Percentiles rank a stretch among this genome's conserved stretches.
Evolutionary conservation across 37 sponge, comb jelly and placozoan genomes (phyloP).

Genomic region (Haliclona indistincta): DNA sequence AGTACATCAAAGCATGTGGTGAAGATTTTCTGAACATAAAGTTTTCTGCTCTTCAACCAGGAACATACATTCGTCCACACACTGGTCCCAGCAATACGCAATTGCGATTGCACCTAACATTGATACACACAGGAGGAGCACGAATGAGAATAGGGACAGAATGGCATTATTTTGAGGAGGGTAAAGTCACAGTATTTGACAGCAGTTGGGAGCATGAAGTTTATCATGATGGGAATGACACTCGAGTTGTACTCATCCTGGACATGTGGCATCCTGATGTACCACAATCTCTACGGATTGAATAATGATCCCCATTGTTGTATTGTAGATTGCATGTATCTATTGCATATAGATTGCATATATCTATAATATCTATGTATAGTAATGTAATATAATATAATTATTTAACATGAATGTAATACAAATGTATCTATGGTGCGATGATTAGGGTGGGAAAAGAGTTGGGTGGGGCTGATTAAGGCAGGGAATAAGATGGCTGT

Average conservation of each 20-base stretch:
- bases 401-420: too few relatives aligned
- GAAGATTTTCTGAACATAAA: constrained; percentile 65
- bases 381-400: too few relatives aligned
- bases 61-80: constrained; percentile 70
- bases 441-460: too few relatives aligned
- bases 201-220: constrained; percentile 80
- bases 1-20: constrained; percentile 5
- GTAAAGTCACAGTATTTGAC: constrained; percentile 68
- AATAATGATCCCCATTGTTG: too few relatives aligned
- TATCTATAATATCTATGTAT: too few relatives aligned
- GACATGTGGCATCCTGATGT: constrained; percentile 86
- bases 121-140: constrained; percentile 70
- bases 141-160: constrained; percentile 44
- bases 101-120: constrained; percentile 50
- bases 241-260: constrained; percentile 61
- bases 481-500: neutral
- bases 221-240: constrained; percentile 32
- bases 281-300: too few relatives aligned
- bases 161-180: constrained; percentile 71
- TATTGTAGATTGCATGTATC: too few relatives aligned
- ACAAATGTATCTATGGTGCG: too few relatives aligned
- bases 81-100: constrained; percentile 77
- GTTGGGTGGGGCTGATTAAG: too few relatives aligned
- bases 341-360: too few relatives aligned
- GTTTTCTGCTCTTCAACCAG: constrained; percentile 67